phyloP scores from a whole-genome alignment of 2,888 invertebrate species.

The Halictus ligatus region DNA sequence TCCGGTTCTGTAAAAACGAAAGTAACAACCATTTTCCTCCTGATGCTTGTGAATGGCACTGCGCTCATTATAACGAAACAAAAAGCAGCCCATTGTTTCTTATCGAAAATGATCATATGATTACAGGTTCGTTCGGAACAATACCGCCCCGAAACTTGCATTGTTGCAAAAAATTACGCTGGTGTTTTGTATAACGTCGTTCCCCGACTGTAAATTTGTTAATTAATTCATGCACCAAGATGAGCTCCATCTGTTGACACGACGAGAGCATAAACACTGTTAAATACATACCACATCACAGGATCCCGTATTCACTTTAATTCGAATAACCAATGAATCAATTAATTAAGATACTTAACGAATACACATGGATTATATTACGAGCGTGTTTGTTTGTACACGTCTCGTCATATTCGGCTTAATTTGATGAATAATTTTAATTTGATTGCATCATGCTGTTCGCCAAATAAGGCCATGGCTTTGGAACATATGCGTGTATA shows the following conservation, averaged over 20 bases:
- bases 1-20: neutral
- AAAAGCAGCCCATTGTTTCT: neutral
- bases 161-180: neutral
- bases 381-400: neutral
- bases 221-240: slow-evolving; percentile 34
- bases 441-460: neutral
- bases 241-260: neutral
- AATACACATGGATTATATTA: neutral
- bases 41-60: neutral
- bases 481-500: neutral
- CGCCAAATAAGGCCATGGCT: neutral
- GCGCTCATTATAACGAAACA: neutral
- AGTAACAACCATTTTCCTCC: slow-evolving; percentile 15
- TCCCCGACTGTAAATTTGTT: slow-evolving; percentile 25
- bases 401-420: neutral
- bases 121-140: neutral
- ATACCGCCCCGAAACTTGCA: neutral
- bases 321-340: neutral
- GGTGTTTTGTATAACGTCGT: neutral
- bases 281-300: neutral
- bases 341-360: slow-evolving; percentile 12
- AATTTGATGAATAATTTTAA: slow-evolving; percentile 19
- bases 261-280: slow-evolving; percentile 10
- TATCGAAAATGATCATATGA: neutral
- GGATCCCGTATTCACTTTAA: neutral